These are phyloP conservation scores for Vombatus ursinus DNA, from an alignment of 2,113 vertebrate genomes.

Conservation along the genomic window DNA sequence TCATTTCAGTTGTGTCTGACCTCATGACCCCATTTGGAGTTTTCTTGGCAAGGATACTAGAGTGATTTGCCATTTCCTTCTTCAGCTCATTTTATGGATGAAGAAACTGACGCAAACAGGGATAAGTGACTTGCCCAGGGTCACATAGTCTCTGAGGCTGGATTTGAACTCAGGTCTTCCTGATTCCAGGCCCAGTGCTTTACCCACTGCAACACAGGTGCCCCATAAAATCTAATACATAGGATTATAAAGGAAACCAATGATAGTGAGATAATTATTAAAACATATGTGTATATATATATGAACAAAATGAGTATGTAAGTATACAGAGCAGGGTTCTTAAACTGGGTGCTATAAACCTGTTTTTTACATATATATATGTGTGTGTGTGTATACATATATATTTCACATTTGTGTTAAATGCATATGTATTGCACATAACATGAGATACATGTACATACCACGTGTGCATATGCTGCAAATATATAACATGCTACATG, in stretches of 20 bases:
- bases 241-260: background rate
- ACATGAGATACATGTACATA: no score
- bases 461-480: no score
- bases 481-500: no score
- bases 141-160: background rate
- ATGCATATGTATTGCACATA: no score
- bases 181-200: background rate
- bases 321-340: no score
- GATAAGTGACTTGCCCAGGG: background rate
- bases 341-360: no score
- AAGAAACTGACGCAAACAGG: background rate
- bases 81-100: background rate
- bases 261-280: background rate
- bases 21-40: background rate
- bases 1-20: background rate
- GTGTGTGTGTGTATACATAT: background rate
- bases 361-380: no score
- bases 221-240: background rate
- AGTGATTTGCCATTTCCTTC: background rate
- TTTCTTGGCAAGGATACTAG: background rate
- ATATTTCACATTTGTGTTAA: background rate
- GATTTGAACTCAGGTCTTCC: background rate
- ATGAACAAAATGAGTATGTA: background rate
- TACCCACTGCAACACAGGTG: background rate
- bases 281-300: background rate